Conservation (phyloP, 2,888 invertebrate genomes). For the Peribatodes rhomboidaria region DNA sequence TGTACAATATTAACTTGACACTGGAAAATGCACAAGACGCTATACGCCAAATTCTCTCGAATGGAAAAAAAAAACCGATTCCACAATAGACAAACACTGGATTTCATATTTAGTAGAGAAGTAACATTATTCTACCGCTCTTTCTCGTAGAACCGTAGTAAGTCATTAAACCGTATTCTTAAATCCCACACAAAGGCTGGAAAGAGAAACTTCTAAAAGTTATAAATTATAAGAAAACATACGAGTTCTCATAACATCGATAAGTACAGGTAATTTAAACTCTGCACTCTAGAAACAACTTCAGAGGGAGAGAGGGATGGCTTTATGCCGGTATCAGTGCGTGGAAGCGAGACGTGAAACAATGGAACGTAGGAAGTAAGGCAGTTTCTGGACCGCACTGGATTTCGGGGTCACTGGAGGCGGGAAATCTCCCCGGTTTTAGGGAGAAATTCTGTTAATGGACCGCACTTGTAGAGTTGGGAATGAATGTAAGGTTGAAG, state of each 20-base stretch:
- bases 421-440: constrained; percentile 57
- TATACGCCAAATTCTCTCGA: no score
- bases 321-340: constrained; percentile 33
- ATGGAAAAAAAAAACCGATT: no score
- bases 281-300: constrained; percentile 57
- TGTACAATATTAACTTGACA: no score
- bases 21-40: no score
- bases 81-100: no score
- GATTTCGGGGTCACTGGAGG: constrained; percentile 66
- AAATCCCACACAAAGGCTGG: neutral
- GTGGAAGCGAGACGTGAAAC: constrained; percentile 59
- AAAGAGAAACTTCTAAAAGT: neutral
- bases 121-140: no score
- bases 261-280: constrained; percentile 10
- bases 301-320: constrained; percentile 50
- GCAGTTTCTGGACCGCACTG: constrained; percentile 71
- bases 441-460: constrained; percentile 47
- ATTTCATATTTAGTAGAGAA: no score
- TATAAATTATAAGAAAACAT: constrained; percentile 3
- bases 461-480: neutral
- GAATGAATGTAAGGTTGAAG: neutral
- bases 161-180: neutral
- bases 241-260: constrained; percentile 26
- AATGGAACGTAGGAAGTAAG: constrained; percentile 67
- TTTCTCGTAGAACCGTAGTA: no score